Evolutionary conservation across 2,888 invertebrate species (phyloP).

Genomic region (Spialia ferax): DNA sequence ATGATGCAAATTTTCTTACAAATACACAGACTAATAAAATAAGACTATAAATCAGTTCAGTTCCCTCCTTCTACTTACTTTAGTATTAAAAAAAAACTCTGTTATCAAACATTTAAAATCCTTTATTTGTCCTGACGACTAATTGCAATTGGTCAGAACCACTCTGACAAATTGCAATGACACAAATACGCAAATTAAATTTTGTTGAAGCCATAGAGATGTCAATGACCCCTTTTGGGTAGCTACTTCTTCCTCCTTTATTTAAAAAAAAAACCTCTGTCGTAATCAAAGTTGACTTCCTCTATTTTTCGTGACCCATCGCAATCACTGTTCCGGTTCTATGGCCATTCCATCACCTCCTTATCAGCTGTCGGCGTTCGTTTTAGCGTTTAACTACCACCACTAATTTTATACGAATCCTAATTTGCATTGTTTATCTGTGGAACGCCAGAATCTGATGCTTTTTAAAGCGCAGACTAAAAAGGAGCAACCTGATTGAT

Average conservation of each 20-base stretch:
- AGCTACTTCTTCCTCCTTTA: not conserved
- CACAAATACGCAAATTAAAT: no score
- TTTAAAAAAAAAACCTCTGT: not conserved
- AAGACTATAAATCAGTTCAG: no score
- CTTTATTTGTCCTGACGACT: no score
- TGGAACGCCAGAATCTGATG: not conserved
- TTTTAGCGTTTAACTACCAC: conserved; percentile 28
- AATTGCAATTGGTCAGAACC: no score
- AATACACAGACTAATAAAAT: no score
- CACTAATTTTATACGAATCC: conserved; percentile 31
- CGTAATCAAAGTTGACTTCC: conserved; percentile 14
- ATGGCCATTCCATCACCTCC: conserved; percentile 18
- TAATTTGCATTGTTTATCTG: conserved; percentile 35
- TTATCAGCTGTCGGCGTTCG: conserved; percentile 36
- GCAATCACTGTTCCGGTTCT: not conserved
- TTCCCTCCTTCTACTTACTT: no score
- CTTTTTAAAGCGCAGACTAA: not conserved
- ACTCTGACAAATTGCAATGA: no score
- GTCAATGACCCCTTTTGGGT: not conserved
- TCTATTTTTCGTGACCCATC: conserved; percentile 35
- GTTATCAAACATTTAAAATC: no score
- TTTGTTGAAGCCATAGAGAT: not conserved
- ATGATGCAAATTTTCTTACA: no score
- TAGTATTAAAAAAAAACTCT: no score
- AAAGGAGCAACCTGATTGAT: not conserved